These are phyloP conservation scores for Cecropterus lyciades DNA, from an alignment of 1,140 invertebrate genomes.

Conservation along the genomic window DNA sequence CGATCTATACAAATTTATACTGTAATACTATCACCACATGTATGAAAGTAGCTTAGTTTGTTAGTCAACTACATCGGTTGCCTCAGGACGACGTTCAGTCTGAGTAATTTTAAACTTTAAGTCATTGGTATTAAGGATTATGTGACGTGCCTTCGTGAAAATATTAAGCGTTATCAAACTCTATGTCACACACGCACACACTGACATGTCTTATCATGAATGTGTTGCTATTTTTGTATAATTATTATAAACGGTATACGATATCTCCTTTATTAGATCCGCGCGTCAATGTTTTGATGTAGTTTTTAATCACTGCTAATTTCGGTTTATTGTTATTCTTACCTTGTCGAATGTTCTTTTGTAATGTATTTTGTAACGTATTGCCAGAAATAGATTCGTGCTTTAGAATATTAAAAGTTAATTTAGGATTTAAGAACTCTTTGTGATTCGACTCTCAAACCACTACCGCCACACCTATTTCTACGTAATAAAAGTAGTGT, in stretches of 20 bases:
- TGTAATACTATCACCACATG: neutral
- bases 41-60: conserved; percentile 4
- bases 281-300: conserved; percentile 1
- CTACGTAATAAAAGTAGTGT: too few relatives aligned
- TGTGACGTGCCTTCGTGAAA: neutral
- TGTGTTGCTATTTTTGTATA: conserved; percentile 18
- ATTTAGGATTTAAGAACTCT: too few relatives aligned
- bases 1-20: conserved; percentile 36
- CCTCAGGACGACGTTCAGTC: neutral
- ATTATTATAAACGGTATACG: conserved; percentile 7
- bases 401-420: too few relatives aligned
- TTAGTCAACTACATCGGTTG: too few relatives aligned
- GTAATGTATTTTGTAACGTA: too few relatives aligned
- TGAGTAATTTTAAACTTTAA: conserved; percentile 3
- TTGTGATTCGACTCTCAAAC: too few relatives aligned
- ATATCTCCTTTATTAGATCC: conserved; percentile 14
- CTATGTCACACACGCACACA: neutral
- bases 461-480: too few relatives aligned
- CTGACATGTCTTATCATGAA: conserved; percentile 7
- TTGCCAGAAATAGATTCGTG: too few relatives aligned
- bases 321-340: too few relatives aligned
- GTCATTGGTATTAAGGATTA: neutral
- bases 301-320: too few relatives aligned
- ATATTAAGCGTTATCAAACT: conserved; percentile 2
- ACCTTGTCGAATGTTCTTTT: too few relatives aligned